Conservation (phyloP, 2,888 invertebrate species). For the Erebia epiphron region DNA sequence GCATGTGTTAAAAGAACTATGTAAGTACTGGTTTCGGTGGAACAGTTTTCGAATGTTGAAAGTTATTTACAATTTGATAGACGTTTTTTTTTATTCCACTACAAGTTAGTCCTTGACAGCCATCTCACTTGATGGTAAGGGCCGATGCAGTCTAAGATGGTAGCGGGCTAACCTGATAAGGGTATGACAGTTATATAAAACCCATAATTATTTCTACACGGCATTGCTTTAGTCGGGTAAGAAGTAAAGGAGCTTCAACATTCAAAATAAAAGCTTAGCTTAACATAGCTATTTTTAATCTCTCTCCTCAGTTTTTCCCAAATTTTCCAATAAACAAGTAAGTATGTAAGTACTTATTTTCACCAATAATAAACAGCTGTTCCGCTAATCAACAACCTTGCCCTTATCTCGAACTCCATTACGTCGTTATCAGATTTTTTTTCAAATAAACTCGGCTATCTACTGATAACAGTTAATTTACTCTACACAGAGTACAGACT, state of each 20-base stretch:
- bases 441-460: constrained; percentile 32
- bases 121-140: too few relatives aligned
- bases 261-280: too few relatives aligned
- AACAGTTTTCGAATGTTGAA: background rate
- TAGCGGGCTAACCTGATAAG: too few relatives aligned
- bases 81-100: too few relatives aligned
- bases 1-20: constrained; percentile 8
- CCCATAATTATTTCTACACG: too few relatives aligned
- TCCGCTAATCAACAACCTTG: constrained; percentile 16
- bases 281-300: too few relatives aligned
- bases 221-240: too few relatives aligned
- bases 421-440: constrained; percentile 34
- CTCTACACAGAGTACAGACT: constrained; percentile 21
- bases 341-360: background rate
- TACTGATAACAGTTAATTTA: constrained; percentile 33
- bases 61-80: background rate
- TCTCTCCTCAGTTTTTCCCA: background rate
- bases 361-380: background rate
- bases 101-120: too few relatives aligned
- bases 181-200: too few relatives aligned
- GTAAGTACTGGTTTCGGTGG: background rate
- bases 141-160: too few relatives aligned
- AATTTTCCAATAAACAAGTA: background rate
- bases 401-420: constrained; percentile 25
- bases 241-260: too few relatives aligned